Evolutionary conservation across 2,797 vertebrate species (phyloP).

Genomic region (Typhlichthys eigenmanni): DNA sequence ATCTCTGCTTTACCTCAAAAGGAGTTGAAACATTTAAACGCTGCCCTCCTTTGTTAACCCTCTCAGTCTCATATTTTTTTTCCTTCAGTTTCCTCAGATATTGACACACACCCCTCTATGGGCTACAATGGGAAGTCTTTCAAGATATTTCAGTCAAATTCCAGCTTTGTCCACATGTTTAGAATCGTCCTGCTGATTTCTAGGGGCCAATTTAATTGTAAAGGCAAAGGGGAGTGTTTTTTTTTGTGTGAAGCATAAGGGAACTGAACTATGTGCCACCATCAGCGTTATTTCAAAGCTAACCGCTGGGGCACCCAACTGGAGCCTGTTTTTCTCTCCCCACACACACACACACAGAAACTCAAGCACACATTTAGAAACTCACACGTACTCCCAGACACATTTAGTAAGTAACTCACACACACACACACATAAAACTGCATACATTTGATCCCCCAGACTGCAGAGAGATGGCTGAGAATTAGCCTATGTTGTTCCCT

Average conservation of each 20-base stretch:
- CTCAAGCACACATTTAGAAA: slow-evolving; percentile 1
- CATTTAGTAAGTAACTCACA: slow-evolving; percentile 7
- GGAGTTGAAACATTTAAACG: slow-evolving; percentile 42
- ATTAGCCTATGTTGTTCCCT: slow-evolving; percentile 75
- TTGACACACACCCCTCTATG: slow-evolving; percentile 47
- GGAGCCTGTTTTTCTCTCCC: slow-evolving; percentile 48
- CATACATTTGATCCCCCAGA: slow-evolving; percentile 71
- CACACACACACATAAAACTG: slow-evolving; percentile 34
- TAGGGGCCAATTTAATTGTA: slow-evolving; percentile 66
- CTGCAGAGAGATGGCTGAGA: slow-evolving; percentile 69
- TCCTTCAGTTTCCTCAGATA: slow-evolving; percentile 39
- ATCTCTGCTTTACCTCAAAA: slow-evolving; percentile 72
- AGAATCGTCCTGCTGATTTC: slow-evolving; percentile 62
- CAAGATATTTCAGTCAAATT: slow-evolving; percentile 66
- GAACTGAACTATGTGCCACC: slow-evolving; percentile 66
- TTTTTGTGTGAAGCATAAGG: slow-evolving; percentile 48
- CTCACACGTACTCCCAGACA: slow-evolving; percentile 22
- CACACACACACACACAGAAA: background rate
- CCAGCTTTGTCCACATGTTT: slow-evolving; percentile 55
- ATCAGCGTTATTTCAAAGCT: slow-evolving; percentile 75
- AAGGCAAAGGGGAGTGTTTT: slow-evolving; percentile 36
- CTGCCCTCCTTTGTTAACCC: slow-evolving; percentile 6
- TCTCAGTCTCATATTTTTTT: slow-evolving; percentile 5
- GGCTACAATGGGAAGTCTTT: slow-evolving; percentile 53
- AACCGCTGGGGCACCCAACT: slow-evolving; percentile 53